These are phyloP conservation scores for Notothenia coriiceps DNA, from an alignment of 2,113 vertebrate genomes.

Conservation along the genomic window DNA sequence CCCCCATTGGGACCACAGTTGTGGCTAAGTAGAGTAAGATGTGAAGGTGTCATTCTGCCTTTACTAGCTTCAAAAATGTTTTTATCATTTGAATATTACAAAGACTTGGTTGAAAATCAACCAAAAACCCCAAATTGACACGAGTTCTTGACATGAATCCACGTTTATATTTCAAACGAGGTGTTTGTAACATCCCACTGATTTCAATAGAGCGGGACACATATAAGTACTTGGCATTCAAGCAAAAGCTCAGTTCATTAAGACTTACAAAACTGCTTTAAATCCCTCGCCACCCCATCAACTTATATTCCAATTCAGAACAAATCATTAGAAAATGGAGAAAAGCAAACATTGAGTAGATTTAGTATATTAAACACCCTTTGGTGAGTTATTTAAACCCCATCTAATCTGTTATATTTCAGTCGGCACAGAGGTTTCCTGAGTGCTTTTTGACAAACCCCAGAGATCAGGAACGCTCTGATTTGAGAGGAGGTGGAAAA, in stretches of 20 bases:
- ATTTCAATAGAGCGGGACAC: too few relatives aligned
- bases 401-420: background rate
- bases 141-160: too few relatives aligned
- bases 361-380: background rate
- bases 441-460: constrained; percentile 8
- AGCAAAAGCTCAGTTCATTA: background rate
- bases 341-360: background rate
- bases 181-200: too few relatives aligned
- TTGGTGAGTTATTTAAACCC: background rate
- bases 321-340: background rate
- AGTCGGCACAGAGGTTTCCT: constrained; percentile 11
- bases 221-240: background rate
- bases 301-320: background rate
- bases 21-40: too few relatives aligned
- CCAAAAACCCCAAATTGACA: too few relatives aligned
- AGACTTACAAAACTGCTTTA: background rate
- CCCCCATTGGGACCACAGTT: too few relatives aligned
- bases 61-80: too few relatives aligned
- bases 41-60: too few relatives aligned
- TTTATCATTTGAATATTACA: too few relatives aligned
- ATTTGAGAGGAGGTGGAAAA: background rate
- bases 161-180: too few relatives aligned
- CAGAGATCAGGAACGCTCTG: constrained; percentile 16
- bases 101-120: too few relatives aligned
- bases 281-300: background rate